phyloP scores from a whole-genome alignment of 2,797 vertebrate genomes.

The Megalops cyprinoides region DNA sequence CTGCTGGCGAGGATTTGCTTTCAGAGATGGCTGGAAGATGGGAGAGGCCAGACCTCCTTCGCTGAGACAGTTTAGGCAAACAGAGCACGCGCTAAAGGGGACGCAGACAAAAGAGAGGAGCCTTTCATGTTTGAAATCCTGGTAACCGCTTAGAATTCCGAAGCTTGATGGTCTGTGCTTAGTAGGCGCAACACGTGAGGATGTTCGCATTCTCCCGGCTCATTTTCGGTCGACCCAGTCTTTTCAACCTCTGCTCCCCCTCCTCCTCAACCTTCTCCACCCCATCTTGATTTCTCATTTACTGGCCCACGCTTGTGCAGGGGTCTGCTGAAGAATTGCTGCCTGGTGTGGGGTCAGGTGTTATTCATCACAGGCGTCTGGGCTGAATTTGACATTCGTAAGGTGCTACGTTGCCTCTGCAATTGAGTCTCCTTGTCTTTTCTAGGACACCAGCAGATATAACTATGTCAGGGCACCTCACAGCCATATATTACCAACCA shows the following conservation, averaged over 20 bases:
- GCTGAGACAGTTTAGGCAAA: no score
- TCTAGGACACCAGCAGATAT: constrained; percentile 68
- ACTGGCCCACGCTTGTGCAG: constrained; percentile 6
- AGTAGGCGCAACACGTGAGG: no score
- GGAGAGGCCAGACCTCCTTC: no score
- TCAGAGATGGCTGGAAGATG: no score
- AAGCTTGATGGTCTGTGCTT: no score
- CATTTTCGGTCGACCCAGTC: neutral
- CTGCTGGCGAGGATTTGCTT: no score
- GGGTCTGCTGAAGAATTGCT: constrained; percentile 37
- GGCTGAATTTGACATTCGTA: constrained; percentile 59
- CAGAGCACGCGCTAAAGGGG: no score
- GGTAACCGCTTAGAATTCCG: no score
- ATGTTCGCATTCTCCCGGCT: neutral
- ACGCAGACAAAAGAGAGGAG: no score
- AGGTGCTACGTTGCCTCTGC: constrained; percentile 54
- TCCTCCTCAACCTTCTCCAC: neutral
- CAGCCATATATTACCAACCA: constrained; percentile 87
- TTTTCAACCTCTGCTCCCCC: constrained; percentile 53
- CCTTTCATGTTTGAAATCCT: no score
- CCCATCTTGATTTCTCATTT: constrained; percentile 25
- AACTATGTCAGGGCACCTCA: constrained; percentile 87
- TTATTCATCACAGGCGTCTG: constrained; percentile 55
- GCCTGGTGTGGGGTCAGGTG: constrained; percentile 45
- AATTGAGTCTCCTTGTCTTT: constrained; percentile 71